Conservation (phyloP, 2,888 invertebrate genomes). For the Eledona agricola region DNA sequence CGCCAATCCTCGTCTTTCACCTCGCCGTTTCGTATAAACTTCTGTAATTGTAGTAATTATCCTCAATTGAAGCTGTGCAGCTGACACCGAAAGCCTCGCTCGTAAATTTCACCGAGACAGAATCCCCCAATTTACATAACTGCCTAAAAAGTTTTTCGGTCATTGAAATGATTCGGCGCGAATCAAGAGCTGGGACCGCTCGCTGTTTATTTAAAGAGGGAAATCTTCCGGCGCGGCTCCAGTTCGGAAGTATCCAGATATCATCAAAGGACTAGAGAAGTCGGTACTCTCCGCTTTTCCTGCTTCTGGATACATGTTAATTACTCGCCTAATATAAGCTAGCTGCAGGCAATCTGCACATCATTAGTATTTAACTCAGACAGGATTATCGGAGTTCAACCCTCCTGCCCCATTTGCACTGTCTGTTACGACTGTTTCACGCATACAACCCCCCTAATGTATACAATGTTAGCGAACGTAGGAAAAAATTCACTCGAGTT, state of each 20-base stretch:
- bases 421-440: too few species aligned
- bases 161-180: slow-evolving; percentile 1
- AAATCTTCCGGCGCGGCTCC: slow-evolving; percentile 21
- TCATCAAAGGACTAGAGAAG: slow-evolving; percentile 34
- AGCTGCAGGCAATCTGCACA: slow-evolving; percentile 55
- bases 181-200: neutral
- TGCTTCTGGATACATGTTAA: slow-evolving; percentile 52
- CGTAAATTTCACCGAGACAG: slow-evolving; percentile 6
- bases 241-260: slow-evolving; percentile 30
- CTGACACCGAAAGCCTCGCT: slow-evolving; percentile 14
- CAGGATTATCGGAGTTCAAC: slow-evolving; percentile 47
- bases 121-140: slow-evolving; percentile 18
- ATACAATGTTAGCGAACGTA: too few species aligned
- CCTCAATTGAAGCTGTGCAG: slow-evolving; percentile 17
- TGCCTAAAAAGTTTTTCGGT: slow-evolving; percentile 3
- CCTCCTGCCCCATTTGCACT: slow-evolving; percentile 30
- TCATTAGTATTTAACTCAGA: slow-evolving; percentile 54
- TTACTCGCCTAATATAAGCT: slow-evolving; percentile 54
- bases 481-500: too few species aligned
- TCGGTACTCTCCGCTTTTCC: slow-evolving; percentile 32
- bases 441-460: too few species aligned
- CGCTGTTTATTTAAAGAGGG: slow-evolving; percentile 8
- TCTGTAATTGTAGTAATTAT: slow-evolving; percentile 19
- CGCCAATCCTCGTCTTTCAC: slow-evolving; percentile 8
- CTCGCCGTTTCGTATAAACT: slow-evolving; percentile 5